Conservation (phyloP, 2,113 vertebrate species). For the Lucifuga dentata region DNA sequence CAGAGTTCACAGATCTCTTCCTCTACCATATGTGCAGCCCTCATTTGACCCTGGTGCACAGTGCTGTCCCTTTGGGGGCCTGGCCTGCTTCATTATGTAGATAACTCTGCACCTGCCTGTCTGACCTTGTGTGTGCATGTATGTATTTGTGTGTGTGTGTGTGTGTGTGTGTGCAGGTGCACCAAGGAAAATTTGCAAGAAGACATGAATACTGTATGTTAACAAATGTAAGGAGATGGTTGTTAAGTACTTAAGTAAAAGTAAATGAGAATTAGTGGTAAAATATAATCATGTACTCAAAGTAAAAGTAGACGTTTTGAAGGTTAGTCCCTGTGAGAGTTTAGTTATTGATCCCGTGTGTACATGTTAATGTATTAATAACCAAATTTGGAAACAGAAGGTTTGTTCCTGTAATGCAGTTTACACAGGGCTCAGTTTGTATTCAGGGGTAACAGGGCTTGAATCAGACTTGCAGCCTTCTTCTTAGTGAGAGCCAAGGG, state of each 20-base stretch:
- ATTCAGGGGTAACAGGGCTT: conserved; percentile 83
- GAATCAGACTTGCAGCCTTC: conserved; percentile 91
- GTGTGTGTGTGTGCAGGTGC: conserved; percentile 68
- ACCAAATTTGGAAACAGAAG: background rate
- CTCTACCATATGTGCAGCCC: conserved; percentile 72
- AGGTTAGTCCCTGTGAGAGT: too few relatives aligned
- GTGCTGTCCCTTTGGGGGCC: conserved; percentile 70
- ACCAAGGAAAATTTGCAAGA: conserved; percentile 29
- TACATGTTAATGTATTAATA: too few relatives aligned
- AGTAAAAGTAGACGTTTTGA: too few relatives aligned
- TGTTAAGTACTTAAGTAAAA: background rate
- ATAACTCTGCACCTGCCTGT: conserved; percentile 78
- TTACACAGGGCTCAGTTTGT: conserved; percentile 48
- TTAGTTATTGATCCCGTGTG: too few relatives aligned
- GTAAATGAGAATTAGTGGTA: too few relatives aligned
- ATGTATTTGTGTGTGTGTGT: conserved; percentile 49
- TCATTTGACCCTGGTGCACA: conserved; percentile 73
- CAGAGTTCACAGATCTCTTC: conserved; percentile 62
- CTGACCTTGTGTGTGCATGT: conserved; percentile 66
- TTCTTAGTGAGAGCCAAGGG: conserved; percentile 94
- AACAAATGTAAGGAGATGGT: conserved; percentile 20
- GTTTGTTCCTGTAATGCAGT: conserved; percentile 14
- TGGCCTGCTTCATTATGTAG: conserved; percentile 77
- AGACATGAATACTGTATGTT: conserved; percentile 25
- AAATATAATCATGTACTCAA: too few relatives aligned